Evolutionary conservation across 2,888 invertebrate species (phyloP).

Genomic region (Pseudococcus viburni): DNA sequence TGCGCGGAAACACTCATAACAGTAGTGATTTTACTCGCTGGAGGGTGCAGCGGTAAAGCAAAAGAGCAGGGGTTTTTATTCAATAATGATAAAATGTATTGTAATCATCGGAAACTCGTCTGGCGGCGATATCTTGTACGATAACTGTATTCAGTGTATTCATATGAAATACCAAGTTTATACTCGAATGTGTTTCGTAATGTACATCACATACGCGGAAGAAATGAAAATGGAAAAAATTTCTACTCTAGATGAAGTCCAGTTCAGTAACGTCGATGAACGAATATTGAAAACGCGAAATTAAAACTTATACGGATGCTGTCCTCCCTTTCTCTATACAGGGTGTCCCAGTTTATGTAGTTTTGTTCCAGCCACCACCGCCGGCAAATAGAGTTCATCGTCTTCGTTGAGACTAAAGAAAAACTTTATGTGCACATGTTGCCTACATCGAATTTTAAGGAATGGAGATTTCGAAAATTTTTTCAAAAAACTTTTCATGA

Average conservation of each 20-base stretch:
- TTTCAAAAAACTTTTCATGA: no score
- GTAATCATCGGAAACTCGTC: conserved; percentile 32
- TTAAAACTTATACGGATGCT: not conserved
- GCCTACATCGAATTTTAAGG: no score
- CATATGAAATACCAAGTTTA: conserved; percentile 17
- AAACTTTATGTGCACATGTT: no score
- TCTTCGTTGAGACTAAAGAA: no score
- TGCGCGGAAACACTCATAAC: conserved; percentile 36
- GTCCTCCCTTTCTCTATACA: not conserved
- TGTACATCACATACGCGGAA: conserved; percentile 3
- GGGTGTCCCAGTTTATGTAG: not conserved
- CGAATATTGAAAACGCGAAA: conserved; percentile 29
- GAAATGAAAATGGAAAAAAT: conserved; percentile 7
- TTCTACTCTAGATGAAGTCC: not conserved
- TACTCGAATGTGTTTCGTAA: not conserved
- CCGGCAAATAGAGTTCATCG: no score
- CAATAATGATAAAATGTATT: conserved; percentile 44
- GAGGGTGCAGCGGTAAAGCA: not conserved
- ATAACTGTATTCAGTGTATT: conserved; percentile 21
- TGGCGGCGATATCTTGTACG: not conserved
- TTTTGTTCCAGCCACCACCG: no score
- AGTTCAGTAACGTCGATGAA: not conserved
- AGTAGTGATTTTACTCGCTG: not conserved
- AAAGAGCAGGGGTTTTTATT: not conserved
- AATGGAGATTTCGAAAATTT: no score